Conservation (phyloP, 2,113 vertebrate genomes). For the Phalacrocorax brasilianus region DNA sequence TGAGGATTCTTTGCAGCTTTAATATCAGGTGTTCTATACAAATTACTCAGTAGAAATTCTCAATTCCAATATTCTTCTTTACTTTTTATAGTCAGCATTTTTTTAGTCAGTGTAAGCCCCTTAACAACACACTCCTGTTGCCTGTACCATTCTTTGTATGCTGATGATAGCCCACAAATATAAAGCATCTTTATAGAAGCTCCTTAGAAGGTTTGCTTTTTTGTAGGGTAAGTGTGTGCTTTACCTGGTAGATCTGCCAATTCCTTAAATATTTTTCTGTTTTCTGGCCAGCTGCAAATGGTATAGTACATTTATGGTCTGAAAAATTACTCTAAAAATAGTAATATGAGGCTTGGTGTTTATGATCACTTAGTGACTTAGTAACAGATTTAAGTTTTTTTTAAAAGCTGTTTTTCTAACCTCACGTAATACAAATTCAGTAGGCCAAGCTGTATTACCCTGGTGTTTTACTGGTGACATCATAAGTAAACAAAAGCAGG, state of each 20-base stretch:
- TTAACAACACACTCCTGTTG: background rate
- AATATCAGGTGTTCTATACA: background rate
- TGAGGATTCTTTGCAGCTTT: background rate
- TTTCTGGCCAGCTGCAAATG: background rate
- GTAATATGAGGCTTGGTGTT: background rate
- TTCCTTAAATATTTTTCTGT: background rate
- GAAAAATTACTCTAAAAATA: background rate
- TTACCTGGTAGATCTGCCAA: background rate
- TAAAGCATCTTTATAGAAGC: background rate
- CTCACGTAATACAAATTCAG: background rate
- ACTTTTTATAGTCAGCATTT: background rate
- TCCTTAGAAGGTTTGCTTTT: background rate
- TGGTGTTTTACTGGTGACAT: background rate
- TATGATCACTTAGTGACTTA: background rate
- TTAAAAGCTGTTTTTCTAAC: background rate
- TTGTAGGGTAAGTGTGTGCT: background rate
- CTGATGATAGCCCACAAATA: background rate
- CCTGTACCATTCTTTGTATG: background rate
- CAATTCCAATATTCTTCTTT: background rate
- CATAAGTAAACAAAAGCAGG: background rate
- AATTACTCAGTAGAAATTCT: background rate
- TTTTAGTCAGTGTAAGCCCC: background rate
- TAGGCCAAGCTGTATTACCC: background rate
- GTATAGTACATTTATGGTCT: background rate
- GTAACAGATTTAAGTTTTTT: background rate